Conservation (phyloP, 2,888 invertebrate species). For the Neria commutata region DNA sequence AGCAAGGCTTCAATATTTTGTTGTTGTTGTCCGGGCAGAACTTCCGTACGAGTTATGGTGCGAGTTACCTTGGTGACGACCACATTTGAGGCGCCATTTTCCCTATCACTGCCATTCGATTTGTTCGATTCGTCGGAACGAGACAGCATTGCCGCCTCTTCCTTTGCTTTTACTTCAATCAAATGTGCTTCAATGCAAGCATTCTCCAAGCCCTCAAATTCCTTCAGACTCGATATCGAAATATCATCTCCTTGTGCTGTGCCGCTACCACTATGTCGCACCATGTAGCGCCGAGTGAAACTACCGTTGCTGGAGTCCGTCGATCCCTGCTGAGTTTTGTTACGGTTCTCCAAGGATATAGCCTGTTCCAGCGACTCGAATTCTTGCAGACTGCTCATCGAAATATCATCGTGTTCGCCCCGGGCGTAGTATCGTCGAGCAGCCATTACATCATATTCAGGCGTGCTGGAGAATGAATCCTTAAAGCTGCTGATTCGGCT, state of each 20-base stretch:
- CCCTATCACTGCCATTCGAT: slow-evolving; percentile 55
- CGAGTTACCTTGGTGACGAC: slow-evolving; percentile 46
- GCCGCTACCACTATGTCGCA: slow-evolving; percentile 70
- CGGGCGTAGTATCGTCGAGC: slow-evolving; percentile 83
- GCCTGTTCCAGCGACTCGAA: slow-evolving; percentile 91
- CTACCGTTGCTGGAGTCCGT: slow-evolving; percentile 88
- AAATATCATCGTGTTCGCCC: slow-evolving; percentile 85
- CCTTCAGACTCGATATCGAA: slow-evolving; percentile 85
- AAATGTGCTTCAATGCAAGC: slow-evolving; percentile 84
- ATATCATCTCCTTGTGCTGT: slow-evolving; percentile 73
- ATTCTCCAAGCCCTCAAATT: slow-evolving; percentile 90
- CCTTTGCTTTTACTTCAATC: slow-evolving; percentile 82
- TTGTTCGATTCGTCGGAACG: slow-evolving; percentile 62
- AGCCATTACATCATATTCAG: slow-evolving; percentile 86
- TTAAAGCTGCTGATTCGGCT: slow-evolving; percentile 76
- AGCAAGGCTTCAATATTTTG: slow-evolving; percentile 56
- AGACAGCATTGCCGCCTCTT: slow-evolving; percentile 79
- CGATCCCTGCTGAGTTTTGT: slow-evolving; percentile 72
- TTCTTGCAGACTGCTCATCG: slow-evolving; percentile 91
- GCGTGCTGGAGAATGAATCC: slow-evolving; percentile 89
- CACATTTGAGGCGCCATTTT: slow-evolving; percentile 35
- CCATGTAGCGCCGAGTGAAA: slow-evolving; percentile 73
- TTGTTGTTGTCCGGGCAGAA: slow-evolving; percentile 39
- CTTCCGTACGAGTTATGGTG: slow-evolving; percentile 50
- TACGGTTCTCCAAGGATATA: slow-evolving; percentile 78